Percentiles rank a stretch among this genome's conserved stretches.
These are phyloP conservation scores for Idaea straminata DNA, from an alignment of 2,888 invertebrate genomes.

Conservation along the genomic window DNA sequence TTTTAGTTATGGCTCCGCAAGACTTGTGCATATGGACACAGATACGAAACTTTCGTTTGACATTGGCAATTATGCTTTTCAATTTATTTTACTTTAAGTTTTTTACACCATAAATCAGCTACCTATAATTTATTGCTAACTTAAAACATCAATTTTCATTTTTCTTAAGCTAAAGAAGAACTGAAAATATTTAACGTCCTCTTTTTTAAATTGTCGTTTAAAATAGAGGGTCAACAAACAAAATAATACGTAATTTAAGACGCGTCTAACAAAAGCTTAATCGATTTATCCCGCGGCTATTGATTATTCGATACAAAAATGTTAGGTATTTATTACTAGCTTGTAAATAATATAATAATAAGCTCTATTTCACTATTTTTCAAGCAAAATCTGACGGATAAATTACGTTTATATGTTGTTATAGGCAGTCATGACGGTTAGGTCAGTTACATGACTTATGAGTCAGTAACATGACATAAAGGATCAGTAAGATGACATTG, in stretches of 20 bases:
- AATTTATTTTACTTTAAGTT: too few species aligned
- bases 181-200: too few species aligned
- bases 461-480: background rate
- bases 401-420: background rate
- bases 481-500: background rate
- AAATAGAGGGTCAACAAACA: background rate
- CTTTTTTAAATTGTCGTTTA: background rate
- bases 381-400: background rate
- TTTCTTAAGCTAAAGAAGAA: too few species aligned
- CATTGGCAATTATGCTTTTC: too few species aligned
- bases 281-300: background rate
- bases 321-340: background rate
- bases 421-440: background rate
- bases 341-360: background rate
- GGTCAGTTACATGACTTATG: background rate
- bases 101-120: too few species aligned
- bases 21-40: too few species aligned
- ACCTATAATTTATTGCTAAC: too few species aligned
- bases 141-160: too few species aligned
- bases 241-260: background rate
- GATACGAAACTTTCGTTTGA: too few species aligned
- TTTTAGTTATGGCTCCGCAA: too few species aligned
- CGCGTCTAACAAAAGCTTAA: background rate
- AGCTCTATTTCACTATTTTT: background rate
- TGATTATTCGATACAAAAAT: background rate